These are phyloP conservation scores for Alauda arvensis DNA, from an alignment of 2,797 vertebrate species.

Conservation along the genomic window DNA sequence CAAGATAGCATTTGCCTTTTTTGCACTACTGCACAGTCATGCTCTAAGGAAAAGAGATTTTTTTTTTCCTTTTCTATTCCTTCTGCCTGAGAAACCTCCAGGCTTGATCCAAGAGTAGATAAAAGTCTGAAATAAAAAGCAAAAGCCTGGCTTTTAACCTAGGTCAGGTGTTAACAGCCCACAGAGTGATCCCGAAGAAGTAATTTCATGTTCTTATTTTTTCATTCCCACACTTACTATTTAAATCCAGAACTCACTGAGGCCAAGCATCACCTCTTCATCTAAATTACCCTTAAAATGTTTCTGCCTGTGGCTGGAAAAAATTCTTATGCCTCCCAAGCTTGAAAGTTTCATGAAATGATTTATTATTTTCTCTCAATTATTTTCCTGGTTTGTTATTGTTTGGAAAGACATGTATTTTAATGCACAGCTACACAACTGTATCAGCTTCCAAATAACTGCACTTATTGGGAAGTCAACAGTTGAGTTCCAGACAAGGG, in stretches of 20 bases:
- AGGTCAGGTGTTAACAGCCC: background rate
- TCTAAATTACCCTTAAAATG: background rate
- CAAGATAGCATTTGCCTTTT: background rate
- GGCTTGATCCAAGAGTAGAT: conserved; percentile 20
- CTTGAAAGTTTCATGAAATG: background rate
- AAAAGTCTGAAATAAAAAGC: background rate
- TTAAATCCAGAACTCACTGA: background rate
- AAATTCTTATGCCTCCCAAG: background rate
- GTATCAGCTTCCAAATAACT: background rate
- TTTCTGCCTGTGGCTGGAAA: background rate
- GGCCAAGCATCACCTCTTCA: background rate
- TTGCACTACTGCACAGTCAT: background rate
- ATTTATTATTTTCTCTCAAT: background rate
- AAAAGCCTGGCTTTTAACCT: background rate
- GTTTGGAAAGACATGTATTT: background rate
- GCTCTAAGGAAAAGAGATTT: background rate
- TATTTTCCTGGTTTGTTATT: background rate
- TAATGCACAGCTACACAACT: background rate
- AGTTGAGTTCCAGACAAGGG: background rate
- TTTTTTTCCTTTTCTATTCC: background rate
- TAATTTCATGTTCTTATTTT: background rate
- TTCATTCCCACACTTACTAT: background rate
- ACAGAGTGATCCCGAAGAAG: background rate
- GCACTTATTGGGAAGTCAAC: background rate
- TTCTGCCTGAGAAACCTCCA: background rate